phyloP scores from a whole-genome alignment of 1,140 invertebrate species.

The Aphelenchoides besseyi region DNA sequence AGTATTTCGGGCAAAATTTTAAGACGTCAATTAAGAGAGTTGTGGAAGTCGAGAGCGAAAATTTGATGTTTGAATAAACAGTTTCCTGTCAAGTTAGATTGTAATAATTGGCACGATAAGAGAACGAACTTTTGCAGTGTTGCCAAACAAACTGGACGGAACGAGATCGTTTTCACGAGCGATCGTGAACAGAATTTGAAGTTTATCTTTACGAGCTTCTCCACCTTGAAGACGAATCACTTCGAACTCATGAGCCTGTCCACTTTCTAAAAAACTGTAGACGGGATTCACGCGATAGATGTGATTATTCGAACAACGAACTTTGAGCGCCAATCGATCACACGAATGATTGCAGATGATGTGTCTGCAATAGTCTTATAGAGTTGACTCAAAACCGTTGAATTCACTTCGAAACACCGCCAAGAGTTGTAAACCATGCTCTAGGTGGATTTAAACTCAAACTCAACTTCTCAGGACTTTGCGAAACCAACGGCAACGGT shows the following conservation, averaged over 20 bases:
- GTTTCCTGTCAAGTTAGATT: slow-evolving; percentile 16
- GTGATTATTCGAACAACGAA: slow-evolving; percentile 32
- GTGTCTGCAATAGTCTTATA: slow-evolving; percentile 29
- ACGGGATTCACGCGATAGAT: slow-evolving; percentile 42
- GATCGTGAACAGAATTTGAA: slow-evolving; percentile 32
- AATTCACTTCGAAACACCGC: slow-evolving; percentile 39
- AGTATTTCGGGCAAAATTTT: slow-evolving; percentile 75
- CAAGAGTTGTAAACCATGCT: slow-evolving; percentile 29
- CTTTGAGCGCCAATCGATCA: slow-evolving; percentile 38
- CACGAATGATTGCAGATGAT: slow-evolving; percentile 35
- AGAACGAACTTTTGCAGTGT: slow-evolving; percentile 32
- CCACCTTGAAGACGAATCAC: slow-evolving; percentile 41
- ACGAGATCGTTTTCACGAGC: slow-evolving; percentile 32
- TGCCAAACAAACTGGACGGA: slow-evolving; percentile 30
- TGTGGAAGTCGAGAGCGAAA: no score
- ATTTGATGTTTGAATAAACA: no score
- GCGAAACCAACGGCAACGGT: slow-evolving; percentile 28
- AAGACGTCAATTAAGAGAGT: slow-evolving; percentile 66
- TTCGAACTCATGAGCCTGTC: slow-evolving; percentile 26
- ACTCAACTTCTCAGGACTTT: slow-evolving; percentile 32
- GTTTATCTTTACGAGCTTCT: slow-evolving; percentile 23
- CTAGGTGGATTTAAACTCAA: slow-evolving; percentile 38
- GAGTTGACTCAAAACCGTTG: not conserved
- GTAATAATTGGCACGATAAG: slow-evolving; percentile 31
- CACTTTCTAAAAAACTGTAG: slow-evolving; percentile 29